Evolutionary conservation across 2,888 invertebrate species (phyloP).

Genomic region (Tholera decimalis): DNA sequence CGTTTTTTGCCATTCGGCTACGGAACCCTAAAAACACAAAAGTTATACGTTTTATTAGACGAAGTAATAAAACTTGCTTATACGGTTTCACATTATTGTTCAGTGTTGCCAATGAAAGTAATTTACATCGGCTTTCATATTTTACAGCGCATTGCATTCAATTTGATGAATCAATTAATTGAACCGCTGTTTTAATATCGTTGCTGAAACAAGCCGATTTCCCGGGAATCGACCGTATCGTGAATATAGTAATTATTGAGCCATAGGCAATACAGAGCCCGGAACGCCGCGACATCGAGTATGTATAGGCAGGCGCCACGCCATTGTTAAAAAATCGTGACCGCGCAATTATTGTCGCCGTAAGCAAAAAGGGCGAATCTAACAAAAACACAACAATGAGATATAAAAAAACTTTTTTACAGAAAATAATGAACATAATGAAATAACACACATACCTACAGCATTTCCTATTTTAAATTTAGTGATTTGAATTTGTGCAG

Average conservation of each 20-base stretch:
- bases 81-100: slow-evolving; percentile 2
- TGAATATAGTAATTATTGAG: slow-evolving; percentile 28
- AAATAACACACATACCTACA: no score
- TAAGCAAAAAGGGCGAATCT: background rate
- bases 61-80: background rate
- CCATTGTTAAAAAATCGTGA: background rate
- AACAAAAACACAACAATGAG: no score
- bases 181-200: slow-evolving; percentile 45
- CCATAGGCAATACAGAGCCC: slow-evolving; percentile 1
- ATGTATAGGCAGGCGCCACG: background rate
- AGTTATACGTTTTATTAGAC: no score
- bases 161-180: slow-evolving; percentile 64
- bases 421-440: background rate
- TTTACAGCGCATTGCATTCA: slow-evolving; percentile 59
- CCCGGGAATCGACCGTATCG: slow-evolving; percentile 6
- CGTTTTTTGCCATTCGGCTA: no score
- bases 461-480: no score
- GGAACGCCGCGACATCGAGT: background rate
- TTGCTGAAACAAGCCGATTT: slow-evolving; percentile 33
- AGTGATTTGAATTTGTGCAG: no score
- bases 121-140: slow-evolving; percentile 65
- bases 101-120: slow-evolving; percentile 41
- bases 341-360: background rate
- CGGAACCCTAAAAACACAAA: no score
- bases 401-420: no score